Percentiles rank a stretch among this genome's conserved stretches.
Conservation (phyloP, 2,888 invertebrate species). For the Xanthorhoe spadicearia region DNA sequence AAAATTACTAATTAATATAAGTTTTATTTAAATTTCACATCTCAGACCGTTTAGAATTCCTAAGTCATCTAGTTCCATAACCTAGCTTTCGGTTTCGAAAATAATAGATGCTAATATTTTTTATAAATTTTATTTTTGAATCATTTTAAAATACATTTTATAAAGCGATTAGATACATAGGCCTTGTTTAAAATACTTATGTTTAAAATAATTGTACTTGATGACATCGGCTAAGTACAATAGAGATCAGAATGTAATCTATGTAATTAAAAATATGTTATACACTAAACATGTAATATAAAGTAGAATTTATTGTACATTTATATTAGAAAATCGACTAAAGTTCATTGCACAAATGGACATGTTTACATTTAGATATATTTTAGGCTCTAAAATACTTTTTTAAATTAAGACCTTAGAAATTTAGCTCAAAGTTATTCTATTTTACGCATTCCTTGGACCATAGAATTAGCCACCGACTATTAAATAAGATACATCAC, state of each 20-base stretch:
- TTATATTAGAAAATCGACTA: conserved; percentile 65
- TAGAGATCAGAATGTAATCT: conserved; percentile 67
- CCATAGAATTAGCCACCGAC: conserved; percentile 61
- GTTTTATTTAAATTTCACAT: conserved; percentile 75
- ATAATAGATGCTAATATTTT: conserved; percentile 56
- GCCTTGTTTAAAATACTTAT: conserved; percentile 63
- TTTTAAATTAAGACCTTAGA: conserved; percentile 72
- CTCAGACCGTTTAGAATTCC: conserved; percentile 52
- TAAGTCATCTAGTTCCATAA: conserved; percentile 15
- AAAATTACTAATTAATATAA: conserved; percentile 76
- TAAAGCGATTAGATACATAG: conserved; percentile 63
- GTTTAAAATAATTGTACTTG: conserved; percentile 67
- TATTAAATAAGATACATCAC: conserved; percentile 61
- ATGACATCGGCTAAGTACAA: conserved; percentile 63
- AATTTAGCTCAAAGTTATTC: conserved; percentile 57
- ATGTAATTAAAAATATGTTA: conserved; percentile 73
- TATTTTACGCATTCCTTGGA: conserved; percentile 61
- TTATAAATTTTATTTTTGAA: conserved; percentile 74
- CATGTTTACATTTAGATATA: conserved; percentile 59
- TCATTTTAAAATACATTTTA: conserved; percentile 74
- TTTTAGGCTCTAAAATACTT: conserved; percentile 59
- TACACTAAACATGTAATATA: conserved; percentile 72
- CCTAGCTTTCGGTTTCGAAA: conserved; percentile 38
- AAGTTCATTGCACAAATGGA: conserved; percentile 57
- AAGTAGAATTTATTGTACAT: conserved; percentile 76